Conservation (phyloP, 92 coral and sea anemone species). For the Nematostella vectensis region DNA sequence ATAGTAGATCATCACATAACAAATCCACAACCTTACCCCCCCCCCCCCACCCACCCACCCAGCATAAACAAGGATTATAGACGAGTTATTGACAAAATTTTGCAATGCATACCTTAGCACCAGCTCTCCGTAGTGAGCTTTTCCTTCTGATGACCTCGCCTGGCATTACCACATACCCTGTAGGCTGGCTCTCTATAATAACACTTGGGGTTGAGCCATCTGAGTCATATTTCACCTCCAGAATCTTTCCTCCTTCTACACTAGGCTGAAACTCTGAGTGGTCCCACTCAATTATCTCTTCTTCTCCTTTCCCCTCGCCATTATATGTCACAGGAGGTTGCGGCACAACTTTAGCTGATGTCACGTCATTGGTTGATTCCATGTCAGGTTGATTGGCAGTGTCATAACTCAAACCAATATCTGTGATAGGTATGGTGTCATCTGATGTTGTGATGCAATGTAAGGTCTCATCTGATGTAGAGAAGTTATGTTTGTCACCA, state of each 20-base stretch:
- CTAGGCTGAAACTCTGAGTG: slow-evolving; percentile 4
- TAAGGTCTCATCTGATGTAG: no score
- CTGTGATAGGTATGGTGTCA: neutral
- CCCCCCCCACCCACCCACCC: no score
- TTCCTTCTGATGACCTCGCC: slow-evolving; percentile 38
- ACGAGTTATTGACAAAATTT: no score
- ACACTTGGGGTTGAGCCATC: slow-evolving; percentile 30
- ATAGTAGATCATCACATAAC: no score
- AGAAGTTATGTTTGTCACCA: no score
- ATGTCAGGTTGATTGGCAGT: neutral
- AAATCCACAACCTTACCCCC: no score
- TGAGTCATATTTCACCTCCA: slow-evolving; percentile 7
- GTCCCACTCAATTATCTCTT: slow-evolving; percentile 6
- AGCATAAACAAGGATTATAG: no score
- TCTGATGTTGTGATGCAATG: no score
- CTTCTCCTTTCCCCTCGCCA: slow-evolving; percentile 5
- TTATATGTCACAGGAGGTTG: slow-evolving; percentile 24
- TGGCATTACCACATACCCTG: slow-evolving; percentile 51
- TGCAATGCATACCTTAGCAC: slow-evolving; percentile 37
- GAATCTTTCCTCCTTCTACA: slow-evolving; percentile 1
- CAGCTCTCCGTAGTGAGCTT: slow-evolving; percentile 41
- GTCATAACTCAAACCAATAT: neutral
- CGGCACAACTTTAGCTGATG: neutral
- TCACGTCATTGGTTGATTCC: neutral
- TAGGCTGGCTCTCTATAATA: slow-evolving; percentile 17